A percentile compares a stretch with the other conserved stretches of the same genome.
Evolutionary conservation across 2,113 vertebrate genomes (phyloP).

Genomic region (Malurus cyaneus): DNA sequence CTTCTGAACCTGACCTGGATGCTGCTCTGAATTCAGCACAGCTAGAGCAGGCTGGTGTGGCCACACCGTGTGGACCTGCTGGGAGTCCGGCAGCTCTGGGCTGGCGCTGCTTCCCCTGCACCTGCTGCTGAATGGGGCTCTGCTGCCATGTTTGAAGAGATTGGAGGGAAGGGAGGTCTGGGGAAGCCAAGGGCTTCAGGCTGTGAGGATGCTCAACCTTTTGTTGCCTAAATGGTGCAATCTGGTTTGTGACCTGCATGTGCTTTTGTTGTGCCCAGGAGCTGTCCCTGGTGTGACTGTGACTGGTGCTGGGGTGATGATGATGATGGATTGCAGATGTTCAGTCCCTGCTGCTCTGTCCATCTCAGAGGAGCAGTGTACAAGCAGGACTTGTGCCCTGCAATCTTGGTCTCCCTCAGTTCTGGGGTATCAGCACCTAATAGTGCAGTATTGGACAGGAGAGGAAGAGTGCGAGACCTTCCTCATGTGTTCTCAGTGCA

Average conservation of each 20-base stretch:
- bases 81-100: not conserved
- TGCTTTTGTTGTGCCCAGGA: not conserved
- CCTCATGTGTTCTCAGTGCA: not conserved
- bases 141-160: not conserved
- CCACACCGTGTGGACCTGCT: not conserved
- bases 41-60: not conserved
- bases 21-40: not conserved
- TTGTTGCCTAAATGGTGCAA: not conserved
- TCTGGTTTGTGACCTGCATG: not conserved
- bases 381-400: not conserved
- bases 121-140: not conserved
- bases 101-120: not conserved
- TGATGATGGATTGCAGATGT: not conserved
- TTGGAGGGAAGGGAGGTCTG: not conserved
- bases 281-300: not conserved
- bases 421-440: not conserved
- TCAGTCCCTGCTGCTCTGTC: not conserved
- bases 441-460: not conserved
- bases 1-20: constrained; percentile 26
- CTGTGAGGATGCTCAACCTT: not conserved
- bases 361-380: not conserved
- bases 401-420: not conserved
- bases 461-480: accelerated
- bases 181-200: not conserved
- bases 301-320: not conserved